These are phyloP conservation scores for Phoxinus dragarum DNA, from an alignment of 2,797 vertebrate genomes.

Conservation along the genomic window DNA sequence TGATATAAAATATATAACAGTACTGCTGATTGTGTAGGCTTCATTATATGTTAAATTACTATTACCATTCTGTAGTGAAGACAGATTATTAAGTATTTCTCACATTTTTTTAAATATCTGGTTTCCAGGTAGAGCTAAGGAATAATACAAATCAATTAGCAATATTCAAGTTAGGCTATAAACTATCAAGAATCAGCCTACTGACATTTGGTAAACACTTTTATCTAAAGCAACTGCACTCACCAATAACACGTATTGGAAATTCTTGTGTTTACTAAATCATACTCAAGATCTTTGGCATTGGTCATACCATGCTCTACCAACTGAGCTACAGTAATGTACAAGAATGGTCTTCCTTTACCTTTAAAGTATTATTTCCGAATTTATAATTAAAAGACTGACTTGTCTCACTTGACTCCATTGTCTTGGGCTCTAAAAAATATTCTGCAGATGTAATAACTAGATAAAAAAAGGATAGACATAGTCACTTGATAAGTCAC, in stretches of 20 bases:
- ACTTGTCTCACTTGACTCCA: neutral
- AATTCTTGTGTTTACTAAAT: neutral
- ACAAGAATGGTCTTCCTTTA: neutral
- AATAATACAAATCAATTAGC: neutral
- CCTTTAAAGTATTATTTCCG: neutral
- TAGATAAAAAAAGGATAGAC: slow-evolving; percentile 4
- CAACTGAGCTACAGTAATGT: neutral
- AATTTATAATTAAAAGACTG: neutral
- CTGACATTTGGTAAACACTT: neutral
- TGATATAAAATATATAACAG: neutral
- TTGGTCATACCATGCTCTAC: neutral
- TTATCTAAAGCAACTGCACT: neutral
- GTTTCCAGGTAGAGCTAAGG: neutral
- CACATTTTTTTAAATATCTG: neutral
- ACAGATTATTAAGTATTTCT: neutral
- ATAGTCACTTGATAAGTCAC: neutral
- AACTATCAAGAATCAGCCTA: neutral
- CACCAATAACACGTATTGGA: neutral
- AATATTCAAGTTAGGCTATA: neutral
- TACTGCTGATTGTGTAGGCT: neutral
- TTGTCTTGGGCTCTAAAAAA: neutral
- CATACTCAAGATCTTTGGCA: neutral
- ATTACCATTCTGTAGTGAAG: neutral
- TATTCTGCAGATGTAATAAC: neutral
- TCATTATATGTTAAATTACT: neutral